phyloP scores from a whole-genome alignment of 2,888 invertebrate genomes.

The Tenthredo livida region DNA sequence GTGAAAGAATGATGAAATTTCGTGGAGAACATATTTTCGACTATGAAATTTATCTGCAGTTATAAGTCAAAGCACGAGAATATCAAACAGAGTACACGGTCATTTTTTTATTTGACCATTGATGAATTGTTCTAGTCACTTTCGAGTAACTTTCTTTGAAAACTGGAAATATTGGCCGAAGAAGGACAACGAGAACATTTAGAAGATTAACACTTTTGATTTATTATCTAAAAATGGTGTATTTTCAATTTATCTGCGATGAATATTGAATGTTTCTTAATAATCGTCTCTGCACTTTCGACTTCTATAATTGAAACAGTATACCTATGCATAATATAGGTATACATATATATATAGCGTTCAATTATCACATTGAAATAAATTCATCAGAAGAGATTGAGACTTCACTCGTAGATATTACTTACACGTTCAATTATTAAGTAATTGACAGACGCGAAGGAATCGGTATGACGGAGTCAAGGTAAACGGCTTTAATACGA shows the following conservation, averaged over 20 bases:
- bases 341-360: neutral
- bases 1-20: neutral
- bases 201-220: neutral
- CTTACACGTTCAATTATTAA: conserved; percentile 22
- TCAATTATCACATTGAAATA: neutral
- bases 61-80: neutral
- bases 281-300: neutral
- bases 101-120: neutral
- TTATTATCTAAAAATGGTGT: neutral
- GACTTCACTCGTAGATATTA: neutral
- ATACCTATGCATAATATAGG: neutral
- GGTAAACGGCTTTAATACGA: conserved; percentile 30
- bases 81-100: neutral
- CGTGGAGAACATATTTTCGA: neutral
- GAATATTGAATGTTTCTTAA: neutral
- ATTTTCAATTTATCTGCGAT: neutral
- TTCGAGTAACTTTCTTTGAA: neutral
- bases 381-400: neutral
- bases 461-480: conserved; percentile 48
- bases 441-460: conserved; percentile 20
- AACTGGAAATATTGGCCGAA: neutral
- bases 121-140: neutral
- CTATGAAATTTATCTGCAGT: neutral
- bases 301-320: neutral
- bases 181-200: neutral